phyloP scores from a whole-genome alignment of 2,797 vertebrate species.

The Pteronotus mesoamericanus region DNA sequence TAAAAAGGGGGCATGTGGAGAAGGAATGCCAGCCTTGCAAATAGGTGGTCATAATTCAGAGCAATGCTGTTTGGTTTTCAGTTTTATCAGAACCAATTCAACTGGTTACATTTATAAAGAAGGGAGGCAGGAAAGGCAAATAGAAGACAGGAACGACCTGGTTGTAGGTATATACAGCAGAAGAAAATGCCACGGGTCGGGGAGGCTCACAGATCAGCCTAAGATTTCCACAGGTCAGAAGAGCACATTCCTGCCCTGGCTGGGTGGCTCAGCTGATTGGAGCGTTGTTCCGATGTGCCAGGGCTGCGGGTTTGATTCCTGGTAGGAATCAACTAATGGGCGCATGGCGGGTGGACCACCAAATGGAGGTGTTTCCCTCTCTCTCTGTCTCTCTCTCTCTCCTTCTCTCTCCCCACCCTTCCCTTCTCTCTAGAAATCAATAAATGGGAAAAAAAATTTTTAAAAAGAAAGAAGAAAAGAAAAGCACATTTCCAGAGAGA shows the following conservation, averaged over 20 bases:
- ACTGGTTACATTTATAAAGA: not conserved
- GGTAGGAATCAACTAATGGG: too few species aligned
- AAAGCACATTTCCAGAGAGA: not conserved
- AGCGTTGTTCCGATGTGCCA: too few species aligned
- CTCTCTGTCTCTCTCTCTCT: too few species aligned
- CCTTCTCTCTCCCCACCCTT: too few species aligned
- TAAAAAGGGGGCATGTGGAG: not conserved
- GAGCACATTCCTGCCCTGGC: not conserved
- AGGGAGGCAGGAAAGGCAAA: not conserved
- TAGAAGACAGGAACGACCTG: not conserved
- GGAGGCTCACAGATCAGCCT: not conserved
- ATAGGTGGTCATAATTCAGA: not conserved
- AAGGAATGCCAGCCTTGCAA: not conserved
- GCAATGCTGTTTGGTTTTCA: not conserved
- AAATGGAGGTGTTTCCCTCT: too few species aligned
- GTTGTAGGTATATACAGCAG: not conserved
- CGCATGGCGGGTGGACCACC: too few species aligned
- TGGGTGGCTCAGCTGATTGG: too few species aligned
- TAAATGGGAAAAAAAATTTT: too few species aligned
- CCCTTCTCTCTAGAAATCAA: too few species aligned
- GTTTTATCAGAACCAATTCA: not conserved
- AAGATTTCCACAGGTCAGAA: not conserved
- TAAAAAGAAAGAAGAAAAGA: too few species aligned
- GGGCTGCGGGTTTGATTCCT: too few species aligned
- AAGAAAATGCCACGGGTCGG: not conserved